phyloP scores from a whole-genome alignment of 2,888 invertebrate genomes.

The Acronicta alni region DNA sequence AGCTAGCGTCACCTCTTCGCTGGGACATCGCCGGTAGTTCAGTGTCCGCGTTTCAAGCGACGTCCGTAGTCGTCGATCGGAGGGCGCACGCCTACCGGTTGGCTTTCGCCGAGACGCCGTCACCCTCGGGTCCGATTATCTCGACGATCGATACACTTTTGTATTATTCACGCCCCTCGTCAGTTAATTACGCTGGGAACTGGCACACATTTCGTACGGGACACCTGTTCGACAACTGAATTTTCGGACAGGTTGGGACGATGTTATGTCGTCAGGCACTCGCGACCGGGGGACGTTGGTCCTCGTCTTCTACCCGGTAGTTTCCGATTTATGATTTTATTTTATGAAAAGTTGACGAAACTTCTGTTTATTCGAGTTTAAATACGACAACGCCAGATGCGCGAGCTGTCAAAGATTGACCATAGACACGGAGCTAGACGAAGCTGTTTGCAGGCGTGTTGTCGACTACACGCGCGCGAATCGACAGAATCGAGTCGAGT shows the following conservation, averaged over 20 bases:
- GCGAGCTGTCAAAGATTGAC: constrained; percentile 83
- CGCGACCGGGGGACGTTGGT: constrained; percentile 32
- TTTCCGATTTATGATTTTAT: constrained; percentile 48
- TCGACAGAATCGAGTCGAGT: constrained; percentile 62
- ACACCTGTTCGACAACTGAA: constrained; percentile 93
- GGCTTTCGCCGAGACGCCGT: constrained; percentile 18
- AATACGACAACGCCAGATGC: constrained; percentile 85
- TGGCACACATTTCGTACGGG: constrained; percentile 91
- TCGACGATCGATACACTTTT: constrained; percentile 84
- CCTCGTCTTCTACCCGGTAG: constrained; percentile 18
- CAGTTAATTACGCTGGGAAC: constrained; percentile 88
- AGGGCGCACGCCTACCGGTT: constrained; percentile 26
- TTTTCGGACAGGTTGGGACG: constrained; percentile 92
- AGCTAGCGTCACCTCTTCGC: constrained; percentile 57
- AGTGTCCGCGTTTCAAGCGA: constrained; percentile 32
- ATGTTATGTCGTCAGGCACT: constrained; percentile 52
- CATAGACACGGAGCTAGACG: constrained; percentile 82
- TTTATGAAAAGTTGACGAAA: constrained; percentile 63
- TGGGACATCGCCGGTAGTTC: constrained; percentile 46
- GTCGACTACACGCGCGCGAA: constrained; percentile 77
- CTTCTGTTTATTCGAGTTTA: constrained; percentile 79
- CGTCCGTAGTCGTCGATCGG: constrained; percentile 22
- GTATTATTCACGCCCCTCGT: constrained; percentile 85
- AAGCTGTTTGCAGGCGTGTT: constrained; percentile 74
- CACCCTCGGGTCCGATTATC: constrained; percentile 60